Evolutionary conservation across 30 jellyfish, hydroid and myxozoan species (phyloP).

Genomic region (Phacellophora camtschatica): DNA sequence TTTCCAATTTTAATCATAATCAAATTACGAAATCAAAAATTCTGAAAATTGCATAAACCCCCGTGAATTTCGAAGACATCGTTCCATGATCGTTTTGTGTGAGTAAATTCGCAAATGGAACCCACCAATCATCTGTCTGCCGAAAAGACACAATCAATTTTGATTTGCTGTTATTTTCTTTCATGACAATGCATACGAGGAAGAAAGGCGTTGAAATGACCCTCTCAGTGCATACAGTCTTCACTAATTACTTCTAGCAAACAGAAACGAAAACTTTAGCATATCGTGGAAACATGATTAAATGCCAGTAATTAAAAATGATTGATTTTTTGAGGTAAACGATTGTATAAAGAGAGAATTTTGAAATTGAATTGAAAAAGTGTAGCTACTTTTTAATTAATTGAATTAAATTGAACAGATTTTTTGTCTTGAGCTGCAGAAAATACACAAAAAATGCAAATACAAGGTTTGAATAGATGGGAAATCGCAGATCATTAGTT

Average conservation of each 20-base stretch:
- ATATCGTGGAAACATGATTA: conserved; percentile 8
- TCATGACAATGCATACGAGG: conserved; percentile 26
- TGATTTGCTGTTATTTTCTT: conserved; percentile 39
- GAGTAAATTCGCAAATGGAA: not conserved
- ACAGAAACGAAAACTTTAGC: conserved; percentile 1
- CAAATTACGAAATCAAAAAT: too few species aligned
- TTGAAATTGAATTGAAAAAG: conserved; percentile 6
- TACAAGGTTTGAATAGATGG: too few species aligned
- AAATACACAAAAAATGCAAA: too few species aligned
- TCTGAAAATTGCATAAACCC: not conserved
- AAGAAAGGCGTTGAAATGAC: conserved; percentile 51
- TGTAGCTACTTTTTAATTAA: conserved; percentile 8
- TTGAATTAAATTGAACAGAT: conserved; percentile 6
- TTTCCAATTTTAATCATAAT: too few species aligned
- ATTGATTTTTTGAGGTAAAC: not conserved
- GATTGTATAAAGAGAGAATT: not conserved
- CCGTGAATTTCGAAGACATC: not conserved
- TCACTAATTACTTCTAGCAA: conserved; percentile 8
- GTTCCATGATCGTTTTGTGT: not conserved
- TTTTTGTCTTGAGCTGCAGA: not conserved
- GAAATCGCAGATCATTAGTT: too few species aligned
- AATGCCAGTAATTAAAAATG: conserved; percentile 34
- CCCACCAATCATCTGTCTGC: conserved; percentile 18
- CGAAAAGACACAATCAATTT: not conserved
- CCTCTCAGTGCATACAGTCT: conserved; percentile 11